Evolutionary conservation across 2,113 vertebrate species (phyloP).

Genomic region (Rhegmatorhina hoffmannsi): DNA sequence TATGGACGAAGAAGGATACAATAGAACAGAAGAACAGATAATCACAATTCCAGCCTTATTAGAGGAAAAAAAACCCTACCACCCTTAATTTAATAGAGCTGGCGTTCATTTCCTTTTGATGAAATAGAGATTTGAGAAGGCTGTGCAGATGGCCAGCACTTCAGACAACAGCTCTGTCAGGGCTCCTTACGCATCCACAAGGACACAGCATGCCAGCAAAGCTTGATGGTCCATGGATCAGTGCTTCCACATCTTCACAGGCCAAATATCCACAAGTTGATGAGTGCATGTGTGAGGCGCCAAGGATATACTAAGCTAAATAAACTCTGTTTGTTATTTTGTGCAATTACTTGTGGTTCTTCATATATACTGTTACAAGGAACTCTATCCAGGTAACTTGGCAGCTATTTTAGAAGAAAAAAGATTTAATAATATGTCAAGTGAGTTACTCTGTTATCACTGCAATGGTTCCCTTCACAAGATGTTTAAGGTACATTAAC

Average conservation of each 20-base stretch:
- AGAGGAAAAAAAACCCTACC: rapidly evolving
- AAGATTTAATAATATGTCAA: background rate
- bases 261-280: background rate
- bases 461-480: background rate
- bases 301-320: background rate
- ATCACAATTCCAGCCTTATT: background rate
- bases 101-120: background rate
- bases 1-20: background rate
- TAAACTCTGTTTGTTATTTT: background rate
- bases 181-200: background rate
- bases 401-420: background rate
- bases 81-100: background rate
- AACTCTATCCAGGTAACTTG: background rate
- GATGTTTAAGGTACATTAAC: background rate
- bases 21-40: background rate
- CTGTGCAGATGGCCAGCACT: background rate
- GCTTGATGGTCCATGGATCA: background rate
- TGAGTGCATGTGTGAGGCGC: background rate
- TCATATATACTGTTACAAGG: background rate
- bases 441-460: background rate
- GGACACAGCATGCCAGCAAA: background rate
- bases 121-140: background rate
- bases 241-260: background rate
- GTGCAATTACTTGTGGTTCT: background rate
- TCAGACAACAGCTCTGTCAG: background rate